phyloP scores from a whole-genome alignment of 2,888 invertebrate species.

The Amphipyra berbera region DNA sequence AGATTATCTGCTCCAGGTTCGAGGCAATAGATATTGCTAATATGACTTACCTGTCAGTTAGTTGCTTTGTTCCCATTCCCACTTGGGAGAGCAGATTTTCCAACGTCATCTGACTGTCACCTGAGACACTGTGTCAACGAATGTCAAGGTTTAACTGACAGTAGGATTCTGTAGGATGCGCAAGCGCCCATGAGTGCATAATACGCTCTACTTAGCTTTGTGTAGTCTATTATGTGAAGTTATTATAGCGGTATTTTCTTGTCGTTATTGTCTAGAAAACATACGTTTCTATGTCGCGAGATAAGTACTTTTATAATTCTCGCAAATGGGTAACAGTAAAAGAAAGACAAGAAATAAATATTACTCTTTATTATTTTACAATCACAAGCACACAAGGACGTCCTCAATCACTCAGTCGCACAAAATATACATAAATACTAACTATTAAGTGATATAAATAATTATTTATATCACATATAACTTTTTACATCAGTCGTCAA shows the following conservation, averaged over 20 bases:
- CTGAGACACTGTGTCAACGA: constrained; percentile 67
- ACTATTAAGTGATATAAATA: constrained; percentile 84
- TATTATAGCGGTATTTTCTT: constrained; percentile 74
- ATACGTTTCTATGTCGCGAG: constrained; percentile 33
- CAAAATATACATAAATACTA: constrained; percentile 85
- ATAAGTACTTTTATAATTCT: constrained; percentile 26
- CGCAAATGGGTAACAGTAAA: constrained; percentile 21
- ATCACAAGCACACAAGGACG: constrained; percentile 89
- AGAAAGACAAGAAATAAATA: constrained; percentile 51
- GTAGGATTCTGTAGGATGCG: constrained; percentile 64
- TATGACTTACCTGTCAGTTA: constrained; percentile 77
- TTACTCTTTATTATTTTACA: constrained; percentile 81
- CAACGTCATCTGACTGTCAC: constrained; percentile 72
- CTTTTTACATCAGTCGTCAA: constrained; percentile 88
- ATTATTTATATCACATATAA: constrained; percentile 85
- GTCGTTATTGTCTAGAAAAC: constrained; percentile 50
- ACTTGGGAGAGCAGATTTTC: constrained; percentile 79
- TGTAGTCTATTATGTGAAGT: constrained; percentile 57
- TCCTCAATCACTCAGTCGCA: constrained; percentile 86
- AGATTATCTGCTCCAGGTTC: background rate
- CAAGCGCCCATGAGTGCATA: constrained; percentile 63
- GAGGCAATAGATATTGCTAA: background rate
- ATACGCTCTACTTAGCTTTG: constrained; percentile 76
- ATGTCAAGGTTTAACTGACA: constrained; percentile 80
- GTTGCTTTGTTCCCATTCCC: constrained; percentile 77